Percentiles rank a stretch among this genome's conserved stretches.
These are phyloP conservation scores for Scomber scombrus DNA, from an alignment of 2,113 vertebrate genomes.

Conservation along the genomic window DNA sequence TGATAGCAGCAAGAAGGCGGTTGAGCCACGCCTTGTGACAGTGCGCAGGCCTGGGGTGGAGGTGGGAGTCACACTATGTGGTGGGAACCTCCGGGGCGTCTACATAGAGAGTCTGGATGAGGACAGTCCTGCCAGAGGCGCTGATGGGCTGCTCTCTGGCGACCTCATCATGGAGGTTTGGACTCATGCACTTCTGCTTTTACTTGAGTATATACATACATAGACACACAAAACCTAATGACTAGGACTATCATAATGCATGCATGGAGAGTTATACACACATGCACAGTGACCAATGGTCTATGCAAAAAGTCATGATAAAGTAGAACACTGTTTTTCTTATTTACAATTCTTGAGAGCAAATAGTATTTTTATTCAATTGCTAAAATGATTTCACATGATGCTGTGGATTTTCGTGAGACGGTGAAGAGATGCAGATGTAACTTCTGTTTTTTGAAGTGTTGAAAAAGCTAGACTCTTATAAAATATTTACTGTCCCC, in stretches of 20 bases:
- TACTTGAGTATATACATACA: neutral
- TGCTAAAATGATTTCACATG: neutral
- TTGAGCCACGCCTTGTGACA: slow-evolving; percentile 88
- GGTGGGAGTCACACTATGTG: slow-evolving; percentile 94
- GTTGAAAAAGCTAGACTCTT: slow-evolving; percentile 16
- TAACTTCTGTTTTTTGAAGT: neutral
- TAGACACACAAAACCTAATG: neutral
- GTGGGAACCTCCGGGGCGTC: slow-evolving; percentile 94
- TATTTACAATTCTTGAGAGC: neutral
- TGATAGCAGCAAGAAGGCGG: slow-evolving; percentile 86
- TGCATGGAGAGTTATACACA: neutral
- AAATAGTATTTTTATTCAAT: neutral
- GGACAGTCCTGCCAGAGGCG: slow-evolving; percentile 90
- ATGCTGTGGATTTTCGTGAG: slow-evolving; percentile 8
- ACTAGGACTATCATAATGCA: neutral
- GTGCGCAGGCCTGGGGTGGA: slow-evolving; percentile 92
- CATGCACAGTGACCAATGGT: too few relatives aligned
- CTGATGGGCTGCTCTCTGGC: slow-evolving; percentile 90
- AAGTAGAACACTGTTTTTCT: neutral
- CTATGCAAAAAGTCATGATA: neutral
- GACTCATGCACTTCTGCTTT: neutral
- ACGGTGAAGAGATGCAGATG: neutral
- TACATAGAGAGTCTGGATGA: slow-evolving; percentile 96
- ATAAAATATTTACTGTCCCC: neutral
- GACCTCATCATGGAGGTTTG: slow-evolving; percentile 95